Evolutionary conservation across 2,113 vertebrate species (phyloP).

Genomic region (Elephas maximus): DNA sequence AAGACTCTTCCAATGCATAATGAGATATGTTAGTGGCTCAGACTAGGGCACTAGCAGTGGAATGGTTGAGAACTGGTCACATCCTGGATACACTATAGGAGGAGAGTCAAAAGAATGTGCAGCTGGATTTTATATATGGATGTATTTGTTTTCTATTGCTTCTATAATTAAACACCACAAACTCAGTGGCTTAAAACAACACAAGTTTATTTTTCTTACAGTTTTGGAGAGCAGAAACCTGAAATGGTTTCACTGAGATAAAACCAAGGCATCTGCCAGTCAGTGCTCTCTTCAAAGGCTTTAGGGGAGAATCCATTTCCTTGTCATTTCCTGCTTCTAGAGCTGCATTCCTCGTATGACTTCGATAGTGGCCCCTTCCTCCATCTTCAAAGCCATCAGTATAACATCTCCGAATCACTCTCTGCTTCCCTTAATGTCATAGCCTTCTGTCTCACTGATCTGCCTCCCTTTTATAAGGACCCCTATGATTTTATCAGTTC

Average conservation of each 20-base stretch:
- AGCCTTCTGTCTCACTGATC: neutral
- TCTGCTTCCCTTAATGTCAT: neutral
- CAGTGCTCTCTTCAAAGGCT: neutral
- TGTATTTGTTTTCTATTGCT: neutral
- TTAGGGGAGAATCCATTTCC: neutral
- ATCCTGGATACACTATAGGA: neutral
- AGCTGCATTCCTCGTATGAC: neutral
- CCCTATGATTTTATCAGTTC: neutral
- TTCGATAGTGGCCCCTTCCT: neutral
- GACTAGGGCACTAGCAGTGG: fast-evolving
- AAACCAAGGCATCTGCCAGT: neutral
- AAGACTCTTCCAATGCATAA: neutral
- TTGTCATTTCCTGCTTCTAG: neutral
- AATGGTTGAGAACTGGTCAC: neutral
- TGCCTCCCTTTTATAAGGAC: neutral
- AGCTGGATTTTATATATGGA: neutral
- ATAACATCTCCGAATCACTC: neutral
- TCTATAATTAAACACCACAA: neutral
- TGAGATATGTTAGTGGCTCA: neutral
- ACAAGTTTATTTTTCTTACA: neutral
- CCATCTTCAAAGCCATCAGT: neutral
- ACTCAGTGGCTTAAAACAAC: neutral
- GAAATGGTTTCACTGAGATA: neutral
- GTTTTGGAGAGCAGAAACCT: neutral
- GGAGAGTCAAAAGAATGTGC: neutral